Percentiles rank a stretch among this genome's conserved stretches.
These are phyloP conservation scores for Nesidiocoris tenuis DNA, from an alignment of 2,888 invertebrate genomes.

Conservation along the genomic window DNA sequence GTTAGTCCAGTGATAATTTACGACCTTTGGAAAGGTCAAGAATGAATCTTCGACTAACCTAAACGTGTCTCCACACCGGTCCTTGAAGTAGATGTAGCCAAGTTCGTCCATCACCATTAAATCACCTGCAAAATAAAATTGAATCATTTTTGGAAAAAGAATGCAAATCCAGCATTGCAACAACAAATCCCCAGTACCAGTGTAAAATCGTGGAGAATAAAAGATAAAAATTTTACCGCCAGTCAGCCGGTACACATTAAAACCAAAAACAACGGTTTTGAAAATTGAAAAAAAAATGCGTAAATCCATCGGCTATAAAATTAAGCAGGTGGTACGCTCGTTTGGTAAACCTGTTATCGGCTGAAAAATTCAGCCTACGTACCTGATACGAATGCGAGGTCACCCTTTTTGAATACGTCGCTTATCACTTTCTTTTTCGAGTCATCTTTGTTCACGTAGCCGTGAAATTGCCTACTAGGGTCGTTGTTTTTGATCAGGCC, in stretches of 20 bases:
- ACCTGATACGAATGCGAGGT: constrained; percentile 65
- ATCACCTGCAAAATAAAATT: constrained; percentile 62
- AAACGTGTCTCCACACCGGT: constrained; percentile 83
- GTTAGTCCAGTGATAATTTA: too few species aligned
- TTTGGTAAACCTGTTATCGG: too few species aligned
- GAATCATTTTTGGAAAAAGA: too few species aligned
- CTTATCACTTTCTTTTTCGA: constrained; percentile 65
- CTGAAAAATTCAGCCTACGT: not conserved
- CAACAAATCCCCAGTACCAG: too few species aligned
- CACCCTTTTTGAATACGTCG: constrained; percentile 67
- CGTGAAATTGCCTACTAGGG: constrained; percentile 66
- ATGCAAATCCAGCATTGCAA: too few species aligned
- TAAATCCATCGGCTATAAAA: too few species aligned
- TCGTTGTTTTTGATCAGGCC: constrained; percentile 68
- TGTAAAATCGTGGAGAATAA: too few species aligned
- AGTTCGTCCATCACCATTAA: constrained; percentile 84
- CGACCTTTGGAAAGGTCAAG: not conserved
- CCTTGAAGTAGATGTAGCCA: constrained; percentile 92
- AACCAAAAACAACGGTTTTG: too few species aligned
- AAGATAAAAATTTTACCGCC: too few species aligned
- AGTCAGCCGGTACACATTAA: too few species aligned
- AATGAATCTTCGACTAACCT: constrained; percentile 55
- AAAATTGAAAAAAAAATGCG: too few species aligned
- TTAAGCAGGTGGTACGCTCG: too few species aligned
- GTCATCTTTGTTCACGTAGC: constrained; percentile 64